Evolutionary conservation across 2,113 vertebrate species (phyloP), one percentile per base, ranked within the genome.

Genomic region (Scartelaos histophorus): DNA sequence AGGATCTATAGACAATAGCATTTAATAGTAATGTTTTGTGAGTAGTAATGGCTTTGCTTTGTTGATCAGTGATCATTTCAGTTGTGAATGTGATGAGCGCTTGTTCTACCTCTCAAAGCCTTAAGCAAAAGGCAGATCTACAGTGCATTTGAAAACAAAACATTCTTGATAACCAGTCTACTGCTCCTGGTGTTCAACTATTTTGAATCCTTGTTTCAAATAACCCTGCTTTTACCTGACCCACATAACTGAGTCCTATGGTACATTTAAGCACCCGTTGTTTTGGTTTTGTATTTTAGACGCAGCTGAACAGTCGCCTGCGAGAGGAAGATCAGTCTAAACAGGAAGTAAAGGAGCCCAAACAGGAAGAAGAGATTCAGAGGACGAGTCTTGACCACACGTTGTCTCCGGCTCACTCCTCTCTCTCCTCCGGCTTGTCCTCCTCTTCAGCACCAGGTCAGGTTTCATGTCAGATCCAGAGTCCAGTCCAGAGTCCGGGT

Each of bases 251-350:
- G 35, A 4, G 35, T 7, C 15, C 12, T 60, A 34, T 69, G 6
- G 22, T 29, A 11, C 13, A 17, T 49, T 16, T 49, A 38, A 38
- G 35, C 16, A 12, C n/a, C 54, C n/a, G n/a, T n/a, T n/a, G n/a
- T 51, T 16, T 19, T 17, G 16, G 0, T 66, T 2, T 5, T 69
- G 0, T 54, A 65, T 54, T 72, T 16, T 71, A 99, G 97, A 93
- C 92, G 78, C 96, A 97, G 84, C 95, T 98, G 68, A 96, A 94
- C 74, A 92, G 92, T 61, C 91, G 95, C 25, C 89, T 97, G 2
- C 95, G 93, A 87, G 94, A 89, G 13, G 56, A 58, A 86, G 75
- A 87, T 85, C 70, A 43, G 5, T n/a, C 34, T 5, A 17, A 64
- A 43, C 69, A 78, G 56, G 91, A 87, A 35, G 80, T 43, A 3